Evolutionary conservation across 1,140 invertebrate species (phyloP), one percentile per base, ranked within the genome.

Genomic region (Tenebrio molitor): DNA sequence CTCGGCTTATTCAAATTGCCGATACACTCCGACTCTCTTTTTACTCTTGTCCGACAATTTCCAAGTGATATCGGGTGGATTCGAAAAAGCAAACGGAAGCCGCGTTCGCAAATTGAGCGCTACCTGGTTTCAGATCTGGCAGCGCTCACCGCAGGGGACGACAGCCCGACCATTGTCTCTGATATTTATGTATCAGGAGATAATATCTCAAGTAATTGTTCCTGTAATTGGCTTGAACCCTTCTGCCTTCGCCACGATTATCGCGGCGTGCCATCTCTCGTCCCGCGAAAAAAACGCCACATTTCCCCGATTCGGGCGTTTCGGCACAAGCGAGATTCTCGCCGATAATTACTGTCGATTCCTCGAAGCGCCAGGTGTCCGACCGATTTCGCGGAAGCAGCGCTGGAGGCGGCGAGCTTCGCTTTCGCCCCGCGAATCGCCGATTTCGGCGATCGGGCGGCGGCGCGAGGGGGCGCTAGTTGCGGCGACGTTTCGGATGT

Each of bases 171-270:
- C 69, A 79, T 79, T 79, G 77, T 79, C 75, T 76, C 42, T 71
- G 46, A 78, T 79, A 79, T 79, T 79, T 79, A 79, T 79, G 78
- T 75, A 79, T 79, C 78, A 77, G 63, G 42, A 77, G 78, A 79
- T 79, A 78, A 75, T 71, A 79, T 78, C 78, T 79, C 76, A 76
- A 78, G 78, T 79, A 79, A 79, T 79, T 79, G 78, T 79, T 74
- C 71, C 73, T 72, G 78, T 79, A 79, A 79, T 79, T 78, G 78
- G 78, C 73, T 76, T 69, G 73, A 79, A 79, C 78, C 77, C 78
- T 75, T 77, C 70, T 68, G 46, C 58, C 23, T 44, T 67, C 15
- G 33, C 68, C 36, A 39, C 33, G 21, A 62, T 33, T 58, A 42
- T 15, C 17, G 16, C 33, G 17, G 21, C 21, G 10, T 2, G 5